These are phyloP conservation scores for Rhynchophorus ferrugineus DNA, from an alignment of 1,140 invertebrate genomes.

Conservation along the genomic window DNA sequence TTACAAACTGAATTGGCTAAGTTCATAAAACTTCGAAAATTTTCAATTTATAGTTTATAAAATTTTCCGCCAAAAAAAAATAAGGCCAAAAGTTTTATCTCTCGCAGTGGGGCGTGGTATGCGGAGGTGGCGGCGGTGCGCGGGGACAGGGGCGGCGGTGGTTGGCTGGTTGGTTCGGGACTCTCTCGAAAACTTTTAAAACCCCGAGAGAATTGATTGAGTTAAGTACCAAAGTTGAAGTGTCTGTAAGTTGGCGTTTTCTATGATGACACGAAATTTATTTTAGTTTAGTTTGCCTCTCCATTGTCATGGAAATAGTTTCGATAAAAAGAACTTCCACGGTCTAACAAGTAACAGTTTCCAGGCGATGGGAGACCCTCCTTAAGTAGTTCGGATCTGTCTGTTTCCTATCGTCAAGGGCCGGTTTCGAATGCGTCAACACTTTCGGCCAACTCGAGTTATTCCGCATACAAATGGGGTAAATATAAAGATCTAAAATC, in stretches of 20 bases:
- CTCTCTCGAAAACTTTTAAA: constrained; percentile 9
- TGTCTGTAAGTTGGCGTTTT: constrained; percentile 9
- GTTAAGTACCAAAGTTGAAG: constrained; percentile 23
- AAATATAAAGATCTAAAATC: too few relatives aligned
- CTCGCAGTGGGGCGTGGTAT: background rate
- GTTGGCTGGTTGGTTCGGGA: too few relatives aligned
- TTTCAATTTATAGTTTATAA: background rate
- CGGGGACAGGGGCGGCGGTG: background rate
- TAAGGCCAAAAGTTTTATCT: background rate
- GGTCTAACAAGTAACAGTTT: background rate
- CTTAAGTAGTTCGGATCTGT: too few relatives aligned
- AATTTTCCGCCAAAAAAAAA: background rate
- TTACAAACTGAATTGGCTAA: background rate
- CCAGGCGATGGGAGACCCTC: too few relatives aligned
- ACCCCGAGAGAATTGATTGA: constrained; percentile 26
- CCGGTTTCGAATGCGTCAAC: too few relatives aligned
- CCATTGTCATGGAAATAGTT: background rate
- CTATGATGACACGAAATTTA: background rate
- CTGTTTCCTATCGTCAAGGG: too few relatives aligned
- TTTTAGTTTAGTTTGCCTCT: background rate
- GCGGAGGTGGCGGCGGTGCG: background rate
- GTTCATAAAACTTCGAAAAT: background rate
- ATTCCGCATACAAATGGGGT: too few relatives aligned
- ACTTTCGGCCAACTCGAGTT: too few relatives aligned
- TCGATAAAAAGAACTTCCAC: background rate